Conservation (phyloP, 2,797 vertebrate genomes). For the Cetoscarus ocellatus region DNA sequence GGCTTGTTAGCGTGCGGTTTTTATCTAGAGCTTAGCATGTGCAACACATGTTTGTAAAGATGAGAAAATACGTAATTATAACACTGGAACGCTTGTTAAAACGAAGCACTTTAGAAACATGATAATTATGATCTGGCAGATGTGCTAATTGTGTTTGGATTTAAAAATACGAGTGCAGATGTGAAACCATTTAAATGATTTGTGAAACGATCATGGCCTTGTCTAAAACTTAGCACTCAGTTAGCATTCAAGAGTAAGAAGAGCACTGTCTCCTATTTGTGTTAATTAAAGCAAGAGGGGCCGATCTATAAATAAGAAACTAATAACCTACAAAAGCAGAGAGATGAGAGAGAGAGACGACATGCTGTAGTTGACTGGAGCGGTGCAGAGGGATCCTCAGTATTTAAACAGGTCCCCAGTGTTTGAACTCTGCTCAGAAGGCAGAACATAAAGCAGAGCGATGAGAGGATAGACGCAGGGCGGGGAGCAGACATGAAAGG, state of each 20-base stretch:
- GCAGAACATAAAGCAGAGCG: constrained; percentile 77
- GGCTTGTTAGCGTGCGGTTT: no score
- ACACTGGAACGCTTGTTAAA: no score
- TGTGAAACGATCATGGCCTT: no score
- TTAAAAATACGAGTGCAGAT: background rate
- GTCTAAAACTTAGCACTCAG: constrained; percentile 13
- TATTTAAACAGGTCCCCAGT: constrained; percentile 80
- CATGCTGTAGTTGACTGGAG: constrained; percentile 70
- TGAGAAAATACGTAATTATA: no score
- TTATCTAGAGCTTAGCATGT: no score
- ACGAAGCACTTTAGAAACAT: no score
- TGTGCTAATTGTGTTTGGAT: background rate
- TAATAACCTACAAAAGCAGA: constrained; percentile 17
- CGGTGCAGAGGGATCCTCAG: constrained; percentile 69
- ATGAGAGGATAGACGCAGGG: constrained; percentile 67
- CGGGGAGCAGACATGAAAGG: constrained; percentile 75
- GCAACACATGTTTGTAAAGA: no score
- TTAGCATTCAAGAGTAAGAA: no score
- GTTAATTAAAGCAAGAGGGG: constrained; percentile 50
- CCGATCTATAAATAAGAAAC: constrained; percentile 36
- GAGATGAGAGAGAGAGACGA: constrained; percentile 38
- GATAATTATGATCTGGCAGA: no score
- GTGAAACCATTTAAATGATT: no score
- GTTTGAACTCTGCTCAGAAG: constrained; percentile 78
- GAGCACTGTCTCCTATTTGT: background rate